Evolutionary conservation across 2,888 invertebrate genomes (phyloP).

Genomic region (Lycocerus yunnanus): DNA sequence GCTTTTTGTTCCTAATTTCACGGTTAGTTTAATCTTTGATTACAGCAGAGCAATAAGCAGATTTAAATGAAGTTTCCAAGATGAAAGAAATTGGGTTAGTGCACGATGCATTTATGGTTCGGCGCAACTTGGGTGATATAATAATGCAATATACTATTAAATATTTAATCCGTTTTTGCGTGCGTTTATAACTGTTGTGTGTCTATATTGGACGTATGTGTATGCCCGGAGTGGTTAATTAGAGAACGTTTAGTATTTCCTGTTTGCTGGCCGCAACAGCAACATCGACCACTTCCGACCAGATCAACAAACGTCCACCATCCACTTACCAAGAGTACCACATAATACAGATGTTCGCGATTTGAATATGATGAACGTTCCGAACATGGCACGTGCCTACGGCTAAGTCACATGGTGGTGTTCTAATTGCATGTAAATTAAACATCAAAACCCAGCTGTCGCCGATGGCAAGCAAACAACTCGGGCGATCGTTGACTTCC

Average conservation of each 20-base stretch:
- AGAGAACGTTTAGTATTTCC: not conserved
- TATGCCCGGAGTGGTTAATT: constrained; percentile 1
- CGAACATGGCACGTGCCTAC: constrained; percentile 18
- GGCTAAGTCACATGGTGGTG: constrained; percentile 22
- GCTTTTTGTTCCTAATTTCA: not conserved
- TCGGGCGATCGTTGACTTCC: constrained; percentile 20
- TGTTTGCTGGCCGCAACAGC: not conserved
- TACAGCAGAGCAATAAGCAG: not conserved
- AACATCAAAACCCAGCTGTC: constrained; percentile 24
- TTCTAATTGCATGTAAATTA: constrained; percentile 32
- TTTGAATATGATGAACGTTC: constrained; percentile 16
- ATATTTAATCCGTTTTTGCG: not conserved
- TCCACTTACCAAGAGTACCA: not conserved
- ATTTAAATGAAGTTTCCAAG: not conserved
- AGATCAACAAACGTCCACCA: not conserved
- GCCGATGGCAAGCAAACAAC: constrained; percentile 18
- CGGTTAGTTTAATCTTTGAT: not conserved
- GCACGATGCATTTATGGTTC: not conserved
- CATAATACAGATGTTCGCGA: not conserved
- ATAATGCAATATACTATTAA: not conserved
- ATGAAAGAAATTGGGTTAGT: not conserved
- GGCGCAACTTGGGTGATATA: not conserved
- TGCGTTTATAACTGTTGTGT: not conserved
- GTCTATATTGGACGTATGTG: not conserved
- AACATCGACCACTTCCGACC: not conserved